Conservation (phyloP, 2,797 vertebrate genomes). For the Clarias platycephalus region DNA sequence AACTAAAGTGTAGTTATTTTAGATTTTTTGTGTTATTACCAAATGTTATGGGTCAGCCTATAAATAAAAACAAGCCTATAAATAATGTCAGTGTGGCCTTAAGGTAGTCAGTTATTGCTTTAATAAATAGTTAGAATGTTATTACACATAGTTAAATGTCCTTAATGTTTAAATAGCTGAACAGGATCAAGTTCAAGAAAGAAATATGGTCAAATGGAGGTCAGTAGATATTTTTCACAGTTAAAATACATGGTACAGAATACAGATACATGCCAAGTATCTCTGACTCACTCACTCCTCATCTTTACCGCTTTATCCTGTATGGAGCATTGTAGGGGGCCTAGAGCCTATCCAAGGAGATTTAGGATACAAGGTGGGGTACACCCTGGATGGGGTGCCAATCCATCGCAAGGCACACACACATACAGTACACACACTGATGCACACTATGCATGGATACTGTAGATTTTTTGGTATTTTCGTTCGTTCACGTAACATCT, state of each 20-base stretch:
- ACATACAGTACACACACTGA: too few species aligned
- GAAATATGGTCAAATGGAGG: background rate
- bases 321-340: too few species aligned
- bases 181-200: background rate
- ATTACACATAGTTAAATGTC: background rate
- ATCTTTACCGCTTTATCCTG: too few species aligned
- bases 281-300: too few species aligned
- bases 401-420: too few species aligned
- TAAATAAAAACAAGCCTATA: background rate
- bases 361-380: too few species aligned
- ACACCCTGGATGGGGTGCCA: too few species aligned
- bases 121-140: too few species aligned
- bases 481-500: too few species aligned
- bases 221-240: background rate
- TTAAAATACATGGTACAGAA: background rate
- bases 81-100: background rate
- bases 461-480: too few species aligned
- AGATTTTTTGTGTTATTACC: background rate
- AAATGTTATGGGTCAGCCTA: background rate
- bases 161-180: background rate
- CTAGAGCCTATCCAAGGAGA: too few species aligned
- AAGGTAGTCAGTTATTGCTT: background rate
- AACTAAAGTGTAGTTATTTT: background rate
- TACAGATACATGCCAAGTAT: background rate
- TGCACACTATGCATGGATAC: too few species aligned